Evolutionary conservation across 92 coral and sea anemone species (phyloP).

Genomic region (Muricea muricata): DNA sequence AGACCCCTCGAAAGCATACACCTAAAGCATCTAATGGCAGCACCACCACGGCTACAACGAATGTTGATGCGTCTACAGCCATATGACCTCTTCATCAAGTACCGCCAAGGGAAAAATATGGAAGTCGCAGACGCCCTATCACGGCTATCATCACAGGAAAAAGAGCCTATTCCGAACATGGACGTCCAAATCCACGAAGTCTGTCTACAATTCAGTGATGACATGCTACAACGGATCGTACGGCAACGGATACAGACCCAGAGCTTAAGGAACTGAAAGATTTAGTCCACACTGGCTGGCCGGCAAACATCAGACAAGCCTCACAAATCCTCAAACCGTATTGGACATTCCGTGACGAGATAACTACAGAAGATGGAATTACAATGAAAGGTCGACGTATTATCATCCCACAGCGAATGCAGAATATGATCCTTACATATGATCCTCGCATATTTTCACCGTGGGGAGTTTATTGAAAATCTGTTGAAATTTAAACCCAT

Average conservation of each 20-base stretch:
- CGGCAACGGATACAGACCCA: constrained; percentile 12
- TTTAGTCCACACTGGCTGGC: constrained; percentile 59
- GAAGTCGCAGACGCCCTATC: constrained; percentile 52
- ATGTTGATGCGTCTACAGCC: constrained; percentile 65
- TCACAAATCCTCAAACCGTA: constrained; percentile 34
- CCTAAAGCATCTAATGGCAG: constrained; percentile 57
- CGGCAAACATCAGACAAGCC: constrained; percentile 41
- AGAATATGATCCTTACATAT: constrained; percentile 45
- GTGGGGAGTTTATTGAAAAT: too few species aligned
- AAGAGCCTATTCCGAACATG: constrained; percentile 14
- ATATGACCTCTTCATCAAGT: constrained; percentile 57
- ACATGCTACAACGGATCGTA: constrained; percentile 25
- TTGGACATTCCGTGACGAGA: constrained; percentile 55
- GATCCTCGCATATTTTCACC: too few species aligned
- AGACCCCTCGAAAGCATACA: constrained; percentile 62
- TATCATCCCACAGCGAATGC: constrained; percentile 37
- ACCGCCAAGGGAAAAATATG: constrained; percentile 59
- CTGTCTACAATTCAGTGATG: constrained; percentile 47
- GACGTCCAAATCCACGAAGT: constrained; percentile 55
- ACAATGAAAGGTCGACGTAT: constrained; percentile 42
- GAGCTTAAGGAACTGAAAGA: constrained; percentile 44
- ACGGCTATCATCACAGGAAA: constrained; percentile 53
- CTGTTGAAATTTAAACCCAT: too few species aligned
- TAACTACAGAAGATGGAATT: constrained; percentile 52
- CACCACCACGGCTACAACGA: constrained; percentile 62